Evolutionary conservation across 2,797 vertebrate species (phyloP), one percentile per base, ranked within the genome.

Genomic region (Acipenser oxyrinchus): DNA sequence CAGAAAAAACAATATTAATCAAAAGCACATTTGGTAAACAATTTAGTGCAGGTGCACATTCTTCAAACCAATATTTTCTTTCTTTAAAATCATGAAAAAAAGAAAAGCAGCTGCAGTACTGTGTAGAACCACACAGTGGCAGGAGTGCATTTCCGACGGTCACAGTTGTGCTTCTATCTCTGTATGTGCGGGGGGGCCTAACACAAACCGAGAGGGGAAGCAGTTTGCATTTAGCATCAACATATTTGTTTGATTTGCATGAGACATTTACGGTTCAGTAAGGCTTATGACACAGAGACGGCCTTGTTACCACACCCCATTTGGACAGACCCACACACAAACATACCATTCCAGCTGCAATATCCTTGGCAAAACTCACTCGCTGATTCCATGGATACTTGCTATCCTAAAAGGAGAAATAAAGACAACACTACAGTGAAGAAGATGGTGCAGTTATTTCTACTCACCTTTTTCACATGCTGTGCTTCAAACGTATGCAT

Each of bases 311-410:
- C 10, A 8, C 8, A 6, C 8, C 15, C 10, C 12, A 23, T 9
- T 4, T 7, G 1, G 1, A 48, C 58, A 12, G 11, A 66, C 37
- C 51, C 8, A 2, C 15, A 8, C 10, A 49, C 18, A 3, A 37
- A 70, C 93, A 86, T 79, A 98, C 96, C 96, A 98, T 98, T 57
- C 96, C 96, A 0, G 94, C 89, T 0, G 96, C 92, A 0, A 98
- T 97, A 80, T 99, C 96, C 77, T 93, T 96, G 66, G 91, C 96
- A 10, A 97, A 96, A 84, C 95, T 94, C 77, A 98, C 95, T 61
- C 96, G 81, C 83, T 93, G 91, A 74, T 89, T 95, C 96, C 96
- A 99, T 0, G 95, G 93, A 79, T 92, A 95, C 74, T 89, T 91
- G 71, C 82, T 87, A 79, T 98, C 95, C 96, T 99, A 79, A 62